Percentiles rank a stretch among this genome's conserved stretches.
Conservation (phyloP, 2,797 vertebrate species). For the Buceros bicornis region DNA sequence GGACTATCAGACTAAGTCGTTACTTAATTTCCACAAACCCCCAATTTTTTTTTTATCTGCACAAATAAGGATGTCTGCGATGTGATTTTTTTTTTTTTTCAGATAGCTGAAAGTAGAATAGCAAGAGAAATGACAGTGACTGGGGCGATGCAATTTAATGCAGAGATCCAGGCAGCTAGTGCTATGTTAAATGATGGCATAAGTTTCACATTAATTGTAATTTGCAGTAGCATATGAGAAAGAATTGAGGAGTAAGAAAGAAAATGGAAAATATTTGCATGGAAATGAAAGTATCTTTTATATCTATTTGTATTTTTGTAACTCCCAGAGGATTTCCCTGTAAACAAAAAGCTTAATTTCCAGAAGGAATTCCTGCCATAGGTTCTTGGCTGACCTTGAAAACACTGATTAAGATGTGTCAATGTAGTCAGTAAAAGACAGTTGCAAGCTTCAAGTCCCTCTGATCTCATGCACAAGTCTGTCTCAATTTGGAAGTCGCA, state of each 20-base stretch:
- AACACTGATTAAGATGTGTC: background rate
- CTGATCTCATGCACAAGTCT: background rate
- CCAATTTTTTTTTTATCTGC: background rate
- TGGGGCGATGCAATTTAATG: background rate
- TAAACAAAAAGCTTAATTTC: background rate
- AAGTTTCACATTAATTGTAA: constrained; percentile 43
- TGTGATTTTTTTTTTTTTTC: background rate
- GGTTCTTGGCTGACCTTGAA: background rate
- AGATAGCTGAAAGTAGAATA: constrained; percentile 31
- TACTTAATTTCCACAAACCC: constrained; percentile 38
- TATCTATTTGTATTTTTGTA: background rate
- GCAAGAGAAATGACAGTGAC: constrained; percentile 51
- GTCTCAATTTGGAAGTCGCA: background rate
- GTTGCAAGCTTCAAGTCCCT: background rate
- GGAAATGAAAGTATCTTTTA: background rate
- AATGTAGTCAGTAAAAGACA: background rate
- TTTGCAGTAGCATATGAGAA: background rate
- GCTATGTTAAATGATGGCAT: constrained; percentile 30
- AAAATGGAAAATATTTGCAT: constrained; percentile 5
- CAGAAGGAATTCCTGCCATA: background rate
- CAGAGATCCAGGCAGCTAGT: constrained; percentile 36
- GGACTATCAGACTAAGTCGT: background rate
- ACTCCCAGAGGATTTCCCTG: background rate
- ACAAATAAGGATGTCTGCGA: constrained; percentile 23
- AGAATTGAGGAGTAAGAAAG: background rate